phyloP scores from a whole-genome alignment of 1,140 invertebrate genomes.

The Nylanderia fulva region DNA sequence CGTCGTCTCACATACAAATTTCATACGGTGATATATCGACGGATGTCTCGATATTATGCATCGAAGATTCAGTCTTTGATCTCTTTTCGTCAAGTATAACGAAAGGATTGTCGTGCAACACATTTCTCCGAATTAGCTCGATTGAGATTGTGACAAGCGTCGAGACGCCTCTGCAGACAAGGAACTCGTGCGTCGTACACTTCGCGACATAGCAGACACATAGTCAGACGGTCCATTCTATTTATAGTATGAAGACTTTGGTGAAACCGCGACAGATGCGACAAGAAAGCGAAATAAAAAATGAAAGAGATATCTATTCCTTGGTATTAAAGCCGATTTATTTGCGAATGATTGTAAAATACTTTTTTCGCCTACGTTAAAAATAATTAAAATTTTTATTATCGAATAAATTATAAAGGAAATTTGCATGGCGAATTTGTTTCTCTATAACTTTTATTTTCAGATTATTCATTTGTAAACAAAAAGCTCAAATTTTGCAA shows the following conservation, averaged over 20 bases:
- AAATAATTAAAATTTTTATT: neutral
- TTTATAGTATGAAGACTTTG: conserved; percentile 69
- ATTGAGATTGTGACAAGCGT: conserved; percentile 54
- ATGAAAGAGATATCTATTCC: neutral
- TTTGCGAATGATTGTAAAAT: neutral
- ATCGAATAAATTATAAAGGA: neutral
- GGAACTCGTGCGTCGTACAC: conserved; percentile 68
- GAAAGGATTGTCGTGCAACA: conserved; percentile 12
- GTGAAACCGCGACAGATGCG: conserved; percentile 26
- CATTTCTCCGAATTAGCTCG: conserved; percentile 59
- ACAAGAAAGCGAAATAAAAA: conserved; percentile 33
- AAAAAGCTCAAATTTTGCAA: neutral
- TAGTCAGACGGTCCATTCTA: conserved; percentile 74
- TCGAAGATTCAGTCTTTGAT: neutral
- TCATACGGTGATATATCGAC: neutral
- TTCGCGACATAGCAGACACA: conserved; percentile 75
- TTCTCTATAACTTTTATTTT: neutral
- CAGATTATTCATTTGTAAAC: neutral
- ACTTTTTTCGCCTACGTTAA: neutral
- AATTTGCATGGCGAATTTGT: neutral
- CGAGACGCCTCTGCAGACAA: conserved; percentile 71
- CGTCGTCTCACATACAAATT: neutral
- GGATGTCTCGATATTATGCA: neutral
- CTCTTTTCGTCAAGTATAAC: too few species aligned
- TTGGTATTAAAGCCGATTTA: conserved; percentile 29